A percentile compares a stretch with the other conserved stretches of the same genome.
phyloP scores from a whole-genome alignment of 2,888 invertebrate genomes.

The Tetragonisca angustula region DNA sequence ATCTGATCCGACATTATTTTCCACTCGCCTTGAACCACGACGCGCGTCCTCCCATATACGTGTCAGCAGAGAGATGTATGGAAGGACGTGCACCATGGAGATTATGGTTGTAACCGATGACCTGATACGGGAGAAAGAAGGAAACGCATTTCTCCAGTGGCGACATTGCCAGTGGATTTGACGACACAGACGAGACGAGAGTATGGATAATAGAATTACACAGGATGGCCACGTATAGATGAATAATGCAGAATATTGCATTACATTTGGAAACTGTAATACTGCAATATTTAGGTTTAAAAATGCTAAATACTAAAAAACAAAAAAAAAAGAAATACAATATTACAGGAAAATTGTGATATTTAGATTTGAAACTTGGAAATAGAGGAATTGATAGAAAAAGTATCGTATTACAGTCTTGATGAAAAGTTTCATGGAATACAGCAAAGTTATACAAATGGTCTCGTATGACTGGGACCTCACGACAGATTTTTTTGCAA shows the following conservation, averaged over 20 bases:
- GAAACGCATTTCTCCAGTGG: background rate
- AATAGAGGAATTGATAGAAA: no score
- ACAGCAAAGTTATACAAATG: no score
- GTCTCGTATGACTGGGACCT: no score
- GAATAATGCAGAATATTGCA: no score
- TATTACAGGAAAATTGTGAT: no score
- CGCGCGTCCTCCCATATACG: slow-evolving; percentile 8
- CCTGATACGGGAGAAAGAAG: background rate
- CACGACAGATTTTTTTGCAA: no score
- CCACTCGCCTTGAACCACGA: slow-evolving; percentile 8
- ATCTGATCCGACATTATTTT: slow-evolving; percentile 43
- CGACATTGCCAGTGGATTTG: background rate
- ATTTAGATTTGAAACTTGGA: no score
- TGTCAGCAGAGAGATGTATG: slow-evolving; percentile 19
- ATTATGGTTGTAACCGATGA: background rate
- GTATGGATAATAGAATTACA: background rate
- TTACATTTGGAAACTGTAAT: no score
- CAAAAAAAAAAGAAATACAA: no score
- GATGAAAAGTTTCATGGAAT: background rate
- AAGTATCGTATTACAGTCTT: background rate
- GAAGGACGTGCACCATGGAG: slow-evolving; percentile 8
- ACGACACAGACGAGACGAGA: background rate
- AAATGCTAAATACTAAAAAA: no score
- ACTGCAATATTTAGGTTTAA: no score
- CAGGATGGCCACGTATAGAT: no score